Conservation (phyloP, 1,140 invertebrate genomes). For the Cyphomyrmex costatus region DNA sequence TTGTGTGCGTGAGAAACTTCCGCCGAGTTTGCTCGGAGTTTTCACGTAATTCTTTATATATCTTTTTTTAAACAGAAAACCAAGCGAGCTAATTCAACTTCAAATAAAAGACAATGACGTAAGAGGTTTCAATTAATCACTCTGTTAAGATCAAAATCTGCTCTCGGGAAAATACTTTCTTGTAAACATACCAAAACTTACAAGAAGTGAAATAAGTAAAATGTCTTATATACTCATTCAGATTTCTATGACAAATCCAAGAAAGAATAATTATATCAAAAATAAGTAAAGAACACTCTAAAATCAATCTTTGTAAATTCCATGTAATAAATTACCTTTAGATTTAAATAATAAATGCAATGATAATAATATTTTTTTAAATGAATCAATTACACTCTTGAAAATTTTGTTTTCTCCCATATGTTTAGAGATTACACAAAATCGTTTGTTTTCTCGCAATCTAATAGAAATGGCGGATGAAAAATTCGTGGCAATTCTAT, state of each 20-base stretch:
- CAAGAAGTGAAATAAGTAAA: not conserved
- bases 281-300: not conserved
- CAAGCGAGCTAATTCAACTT: not conserved
- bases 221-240: not conserved
- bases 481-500: not conserved
- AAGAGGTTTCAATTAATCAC: constrained; percentile 23
- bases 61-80: not conserved
- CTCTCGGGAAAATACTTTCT: not conserved
- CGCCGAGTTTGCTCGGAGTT: constrained; percentile 7
- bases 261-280: not conserved
- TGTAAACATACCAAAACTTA: not conserved
- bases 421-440: not conserved
- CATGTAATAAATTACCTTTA: not conserved
- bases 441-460: not conserved
- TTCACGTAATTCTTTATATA: constrained; percentile 22
- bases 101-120: not conserved
- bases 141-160: not conserved
- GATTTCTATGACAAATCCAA: not conserved
- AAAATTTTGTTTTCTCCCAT: not conserved
- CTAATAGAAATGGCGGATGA: not conserved
- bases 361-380: not conserved
- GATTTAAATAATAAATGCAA: not conserved
- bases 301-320: not conserved
- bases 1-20: not conserved
- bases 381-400: not conserved